Evolutionary conservation across 2,797 vertebrate genomes (phyloP).

Genomic region (Morus bassanus): DNA sequence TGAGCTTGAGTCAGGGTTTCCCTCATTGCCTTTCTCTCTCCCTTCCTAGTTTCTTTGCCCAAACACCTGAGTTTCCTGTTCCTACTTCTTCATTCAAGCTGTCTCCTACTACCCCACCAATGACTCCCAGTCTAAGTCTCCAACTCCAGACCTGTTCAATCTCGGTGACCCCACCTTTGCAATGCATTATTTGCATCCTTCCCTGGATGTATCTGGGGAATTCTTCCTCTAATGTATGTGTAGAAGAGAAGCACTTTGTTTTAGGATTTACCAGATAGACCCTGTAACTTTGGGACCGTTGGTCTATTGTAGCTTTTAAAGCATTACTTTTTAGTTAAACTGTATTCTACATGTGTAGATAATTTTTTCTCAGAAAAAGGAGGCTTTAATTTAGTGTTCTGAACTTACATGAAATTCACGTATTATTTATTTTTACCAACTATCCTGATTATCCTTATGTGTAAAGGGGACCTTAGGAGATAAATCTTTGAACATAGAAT

Average conservation of each 20-base stretch:
- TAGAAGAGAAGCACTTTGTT: not conserved
- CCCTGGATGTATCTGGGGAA: not conserved
- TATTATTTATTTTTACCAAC: not conserved
- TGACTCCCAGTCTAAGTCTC: not conserved
- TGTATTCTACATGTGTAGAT: fast-evolving
- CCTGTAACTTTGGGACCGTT: not conserved
- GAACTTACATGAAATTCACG: not conserved
- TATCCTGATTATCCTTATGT: not conserved
- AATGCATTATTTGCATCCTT: not conserved
- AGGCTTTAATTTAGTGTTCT: not conserved
- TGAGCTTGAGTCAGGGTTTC: not conserved
- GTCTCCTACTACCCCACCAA: not conserved
- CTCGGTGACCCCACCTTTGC: not conserved
- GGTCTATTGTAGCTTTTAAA: not conserved
- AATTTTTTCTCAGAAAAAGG: not conserved
- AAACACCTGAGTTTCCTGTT: not conserved
- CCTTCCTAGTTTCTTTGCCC: not conserved
- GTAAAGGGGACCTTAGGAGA: not conserved
- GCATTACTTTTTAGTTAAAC: not conserved
- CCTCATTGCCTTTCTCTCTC: not conserved
- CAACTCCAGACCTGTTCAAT: not conserved
- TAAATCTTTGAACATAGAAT: not conserved
- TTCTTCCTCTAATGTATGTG: not conserved
- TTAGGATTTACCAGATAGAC: not conserved
- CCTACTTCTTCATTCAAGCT: not conserved